Evolutionary conservation across 2,888 invertebrate species (phyloP).

Genomic region (Agrenia bidenticulata): DNA sequence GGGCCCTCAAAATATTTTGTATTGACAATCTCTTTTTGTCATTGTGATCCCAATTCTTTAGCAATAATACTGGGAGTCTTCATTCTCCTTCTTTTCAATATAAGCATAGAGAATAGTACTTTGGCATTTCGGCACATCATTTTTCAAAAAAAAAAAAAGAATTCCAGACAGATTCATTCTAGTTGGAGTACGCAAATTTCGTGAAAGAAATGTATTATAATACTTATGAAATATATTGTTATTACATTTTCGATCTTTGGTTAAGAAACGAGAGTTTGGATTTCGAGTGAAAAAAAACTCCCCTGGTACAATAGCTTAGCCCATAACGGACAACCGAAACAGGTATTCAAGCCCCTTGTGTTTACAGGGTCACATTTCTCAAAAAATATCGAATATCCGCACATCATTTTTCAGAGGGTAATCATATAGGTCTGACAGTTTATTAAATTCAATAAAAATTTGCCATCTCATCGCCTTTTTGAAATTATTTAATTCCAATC

Average conservation of each 20-base stretch:
- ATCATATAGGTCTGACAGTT: slow-evolving; percentile 5
- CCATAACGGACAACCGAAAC: slow-evolving; percentile 21
- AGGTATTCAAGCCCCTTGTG: slow-evolving; percentile 14
- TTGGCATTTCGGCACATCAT: slow-evolving; percentile 23
- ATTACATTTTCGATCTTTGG: no score
- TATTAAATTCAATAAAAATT: slow-evolving; percentile 18
- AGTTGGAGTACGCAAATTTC: no score
- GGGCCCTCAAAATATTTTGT: slow-evolving; percentile 20
- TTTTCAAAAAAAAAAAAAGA: slow-evolving; percentile 3
- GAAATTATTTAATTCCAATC: no score
- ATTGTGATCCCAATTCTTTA: slow-evolving; percentile 8
- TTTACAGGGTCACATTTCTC: background rate
- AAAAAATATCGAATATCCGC: slow-evolving; percentile 22
- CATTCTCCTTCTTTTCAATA: no score
- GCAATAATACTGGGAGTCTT: slow-evolving; percentile 2
- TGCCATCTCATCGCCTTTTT: slow-evolving; percentile 19
- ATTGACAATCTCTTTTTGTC: slow-evolving; percentile 1
- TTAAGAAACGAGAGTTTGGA: no score
- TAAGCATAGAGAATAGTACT: background rate
- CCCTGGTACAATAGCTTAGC: slow-evolving; percentile 10
- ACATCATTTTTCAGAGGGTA: slow-evolving; percentile 23
- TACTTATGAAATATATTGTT: no score
- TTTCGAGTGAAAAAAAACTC: no score
- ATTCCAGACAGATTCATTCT: no score
- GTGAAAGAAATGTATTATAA: no score